Evolutionary conservation across 2,113 vertebrate genomes (phyloP).

Genomic region (Nothobranchius furzeri): DNA sequence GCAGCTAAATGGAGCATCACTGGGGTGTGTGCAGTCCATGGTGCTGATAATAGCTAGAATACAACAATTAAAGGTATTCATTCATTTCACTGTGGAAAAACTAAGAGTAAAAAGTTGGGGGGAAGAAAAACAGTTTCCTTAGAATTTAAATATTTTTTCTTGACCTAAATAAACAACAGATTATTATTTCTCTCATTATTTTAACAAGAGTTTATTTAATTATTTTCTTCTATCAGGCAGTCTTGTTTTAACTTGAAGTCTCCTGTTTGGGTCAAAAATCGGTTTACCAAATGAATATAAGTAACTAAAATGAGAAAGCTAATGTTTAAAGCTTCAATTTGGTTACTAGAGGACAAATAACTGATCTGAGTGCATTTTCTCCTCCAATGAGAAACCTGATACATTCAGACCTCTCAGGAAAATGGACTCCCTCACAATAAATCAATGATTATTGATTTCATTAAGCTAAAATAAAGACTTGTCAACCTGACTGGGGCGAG

Average conservation of each 20-base stretch:
- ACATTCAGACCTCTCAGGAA: constrained; percentile 15
- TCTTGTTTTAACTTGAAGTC: too few species aligned
- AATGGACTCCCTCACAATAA: constrained; percentile 25
- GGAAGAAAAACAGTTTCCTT: background rate
- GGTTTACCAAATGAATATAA: background rate
- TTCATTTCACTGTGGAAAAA: background rate
- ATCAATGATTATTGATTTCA: constrained; percentile 65
- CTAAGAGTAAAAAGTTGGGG: background rate
- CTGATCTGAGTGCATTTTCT: constrained; percentile 6
- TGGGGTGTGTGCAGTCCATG: constrained; percentile 53
- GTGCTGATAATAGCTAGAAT: constrained; percentile 49
- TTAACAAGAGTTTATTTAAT: too few species aligned
- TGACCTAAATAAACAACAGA: background rate
- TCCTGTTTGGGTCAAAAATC: background rate
- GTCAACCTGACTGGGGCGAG: constrained; percentile 12
- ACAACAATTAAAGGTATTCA: background rate
- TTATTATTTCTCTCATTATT: too few species aligned
- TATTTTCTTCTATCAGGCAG: too few species aligned
- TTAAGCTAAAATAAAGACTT: constrained; percentile 49
- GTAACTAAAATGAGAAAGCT: background rate
- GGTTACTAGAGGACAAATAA: background rate
- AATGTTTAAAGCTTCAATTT: background rate
- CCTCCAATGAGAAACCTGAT: constrained; percentile 39
- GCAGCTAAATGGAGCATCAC: background rate
- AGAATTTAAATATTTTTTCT: too few species aligned